phyloP scores from a whole-genome alignment of 2,888 invertebrate genomes.

The Chaitophorus viminalis region DNA sequence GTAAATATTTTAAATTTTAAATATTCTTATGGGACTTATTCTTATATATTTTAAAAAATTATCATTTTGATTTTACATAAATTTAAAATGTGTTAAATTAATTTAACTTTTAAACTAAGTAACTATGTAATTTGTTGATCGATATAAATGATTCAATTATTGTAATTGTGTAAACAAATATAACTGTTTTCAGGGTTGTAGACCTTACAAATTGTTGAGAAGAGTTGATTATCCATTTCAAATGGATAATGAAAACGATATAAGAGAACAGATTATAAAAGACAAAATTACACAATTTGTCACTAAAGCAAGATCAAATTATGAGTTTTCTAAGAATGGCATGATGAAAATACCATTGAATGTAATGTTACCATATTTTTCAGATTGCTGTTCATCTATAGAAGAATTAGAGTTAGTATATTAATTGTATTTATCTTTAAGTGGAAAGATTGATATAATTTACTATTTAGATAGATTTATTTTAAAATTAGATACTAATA shows the following conservation, averaged over 20 bases:
- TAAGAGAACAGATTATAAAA: constrained; percentile 69
- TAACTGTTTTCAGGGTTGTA: constrained; percentile 34
- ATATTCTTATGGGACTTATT: too few relatives aligned
- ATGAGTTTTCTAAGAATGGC: constrained; percentile 28
- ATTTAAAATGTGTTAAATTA: not conserved
- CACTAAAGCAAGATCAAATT: constrained; percentile 28
- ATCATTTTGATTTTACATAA: not conserved
- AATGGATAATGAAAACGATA: constrained; percentile 67
- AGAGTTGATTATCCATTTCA: constrained; percentile 59
- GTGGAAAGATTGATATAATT: too few relatives aligned
- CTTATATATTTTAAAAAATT: not conserved
- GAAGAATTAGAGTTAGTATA: constrained; percentile 38
- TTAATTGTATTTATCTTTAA: not conserved
- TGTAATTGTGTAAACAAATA: not conserved
- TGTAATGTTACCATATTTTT: constrained; percentile 42
- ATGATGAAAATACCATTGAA: constrained; percentile 54
- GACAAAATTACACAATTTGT: constrained; percentile 65
- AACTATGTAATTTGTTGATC: not conserved
- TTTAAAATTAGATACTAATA: too few relatives aligned
- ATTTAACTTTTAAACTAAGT: not conserved
- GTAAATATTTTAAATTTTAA: constrained; percentile 35
- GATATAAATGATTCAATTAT: not conserved
- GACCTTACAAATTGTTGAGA: constrained; percentile 56
- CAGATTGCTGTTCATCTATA: constrained; percentile 29
- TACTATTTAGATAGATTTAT: too few relatives aligned